phyloP scores from a whole-genome alignment of 2,113 vertebrate species.

The Bucco capensis region DNA sequence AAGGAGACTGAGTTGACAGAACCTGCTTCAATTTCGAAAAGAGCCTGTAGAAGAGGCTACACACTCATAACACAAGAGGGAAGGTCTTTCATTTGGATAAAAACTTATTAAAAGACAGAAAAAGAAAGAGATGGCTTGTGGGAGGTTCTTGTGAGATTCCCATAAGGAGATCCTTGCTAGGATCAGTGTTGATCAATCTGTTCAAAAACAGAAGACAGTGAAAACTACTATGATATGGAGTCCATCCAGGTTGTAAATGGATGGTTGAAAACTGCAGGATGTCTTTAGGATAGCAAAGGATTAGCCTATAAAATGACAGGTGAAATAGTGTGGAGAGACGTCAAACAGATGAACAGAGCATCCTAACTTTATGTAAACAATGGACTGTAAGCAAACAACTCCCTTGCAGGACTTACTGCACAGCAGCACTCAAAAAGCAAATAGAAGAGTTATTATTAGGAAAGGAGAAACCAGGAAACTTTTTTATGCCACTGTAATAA shows the following conservation, averaged over 20 bases:
- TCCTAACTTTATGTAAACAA: background rate
- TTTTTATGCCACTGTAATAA: background rate
- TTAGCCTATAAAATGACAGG: background rate
- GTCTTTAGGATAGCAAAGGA: background rate
- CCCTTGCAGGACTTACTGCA: background rate
- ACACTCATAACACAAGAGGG: background rate
- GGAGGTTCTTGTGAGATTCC: background rate
- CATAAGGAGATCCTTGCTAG: background rate
- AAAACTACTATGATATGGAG: background rate
- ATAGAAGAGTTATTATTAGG: background rate
- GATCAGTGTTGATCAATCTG: background rate
- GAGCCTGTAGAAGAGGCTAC: background rate
- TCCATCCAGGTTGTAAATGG: background rate
- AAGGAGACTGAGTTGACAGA: background rate
- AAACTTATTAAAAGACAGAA: background rate
- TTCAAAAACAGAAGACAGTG: background rate
- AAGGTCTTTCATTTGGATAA: background rate
- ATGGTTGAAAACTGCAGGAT: background rate
- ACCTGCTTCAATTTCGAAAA: background rate
- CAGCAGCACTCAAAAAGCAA: background rate
- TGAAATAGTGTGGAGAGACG: background rate
- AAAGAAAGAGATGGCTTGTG: background rate
- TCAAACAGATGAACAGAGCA: background rate
- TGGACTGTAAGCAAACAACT: background rate
- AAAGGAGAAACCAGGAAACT: background rate